Percentiles rank a stretch among this genome's conserved stretches.
phyloP scores from a whole-genome alignment of 2,888 invertebrate species.

The Antheraea yamamai region DNA sequence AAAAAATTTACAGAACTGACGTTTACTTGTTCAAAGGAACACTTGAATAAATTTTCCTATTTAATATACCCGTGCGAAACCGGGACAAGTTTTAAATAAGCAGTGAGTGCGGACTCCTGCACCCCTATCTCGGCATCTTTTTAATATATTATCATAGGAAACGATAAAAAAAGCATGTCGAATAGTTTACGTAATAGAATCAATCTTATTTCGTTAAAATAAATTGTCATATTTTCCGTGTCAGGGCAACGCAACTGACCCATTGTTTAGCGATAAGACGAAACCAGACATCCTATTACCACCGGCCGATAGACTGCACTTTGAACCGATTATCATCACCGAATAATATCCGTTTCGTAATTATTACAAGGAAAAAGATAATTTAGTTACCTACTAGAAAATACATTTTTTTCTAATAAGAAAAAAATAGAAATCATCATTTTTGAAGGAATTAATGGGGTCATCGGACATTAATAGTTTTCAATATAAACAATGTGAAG shows the following conservation, averaged over 20 bases:
- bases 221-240: not conserved
- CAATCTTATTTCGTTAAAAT: not conserved
- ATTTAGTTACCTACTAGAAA: not conserved
- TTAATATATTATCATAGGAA: not conserved
- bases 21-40: too few relatives aligned
- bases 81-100: too few relatives aligned
- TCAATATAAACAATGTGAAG: too few relatives aligned
- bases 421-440: not conserved
- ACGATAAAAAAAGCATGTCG: not conserved
- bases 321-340: not conserved
- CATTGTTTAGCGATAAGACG: not conserved
- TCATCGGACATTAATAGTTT: too few relatives aligned
- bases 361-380: constrained; percentile 10
- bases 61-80: too few relatives aligned
- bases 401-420: not conserved
- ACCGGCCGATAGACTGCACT: not conserved
- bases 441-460: too few relatives aligned
- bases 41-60: too few relatives aligned
- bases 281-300: not conserved
- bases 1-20: too few relatives aligned
- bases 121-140: not conserved
- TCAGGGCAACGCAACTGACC: constrained; percentile 3
- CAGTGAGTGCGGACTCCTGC: too few relatives aligned
- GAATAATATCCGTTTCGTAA: constrained; percentile 4
- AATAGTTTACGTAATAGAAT: not conserved